Evolutionary conservation across 2,797 vertebrate species (phyloP).

Genomic region (Anabacerthia variegaticeps): DNA sequence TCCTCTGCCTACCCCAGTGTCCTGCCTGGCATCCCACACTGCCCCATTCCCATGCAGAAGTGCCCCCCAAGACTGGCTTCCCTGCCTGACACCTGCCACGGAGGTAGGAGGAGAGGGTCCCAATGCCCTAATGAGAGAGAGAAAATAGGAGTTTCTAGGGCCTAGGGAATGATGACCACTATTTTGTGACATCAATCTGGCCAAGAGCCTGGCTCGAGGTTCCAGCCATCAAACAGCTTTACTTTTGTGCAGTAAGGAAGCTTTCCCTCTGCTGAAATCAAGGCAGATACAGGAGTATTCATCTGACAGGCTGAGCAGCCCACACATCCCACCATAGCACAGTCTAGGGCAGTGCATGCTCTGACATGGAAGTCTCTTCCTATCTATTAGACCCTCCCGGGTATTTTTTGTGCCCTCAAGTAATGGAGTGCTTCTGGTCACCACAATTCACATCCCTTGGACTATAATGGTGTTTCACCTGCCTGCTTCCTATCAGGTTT

Average conservation of each 20-base stretch:
- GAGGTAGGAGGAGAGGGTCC: neutral
- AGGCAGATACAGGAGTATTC: neutral
- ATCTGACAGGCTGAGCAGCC: neutral
- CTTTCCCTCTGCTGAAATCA: neutral
- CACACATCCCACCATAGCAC: neutral
- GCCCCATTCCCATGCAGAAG: neutral
- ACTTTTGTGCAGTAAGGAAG: neutral
- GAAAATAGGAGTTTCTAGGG: neutral
- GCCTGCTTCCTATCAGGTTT: neutral
- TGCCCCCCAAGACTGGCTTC: neutral
- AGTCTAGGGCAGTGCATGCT: neutral
- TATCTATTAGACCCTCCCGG: neutral
- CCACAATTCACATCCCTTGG: neutral
- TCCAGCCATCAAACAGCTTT: neutral
- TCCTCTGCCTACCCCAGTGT: neutral
- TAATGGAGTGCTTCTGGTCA: neutral
- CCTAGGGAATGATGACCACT: accelerated
- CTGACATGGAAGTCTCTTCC: neutral
- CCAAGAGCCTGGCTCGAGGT: neutral
- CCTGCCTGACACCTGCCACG: neutral
- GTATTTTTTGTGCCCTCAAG: neutral
- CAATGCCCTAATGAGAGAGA: neutral
- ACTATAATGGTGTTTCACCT: accelerated
- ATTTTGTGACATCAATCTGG: neutral
- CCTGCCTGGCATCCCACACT: neutral